Base-by-base conservation (phyloP, 2,888 invertebrate genomes). In the Amblyjoppa proteus region DNA sequence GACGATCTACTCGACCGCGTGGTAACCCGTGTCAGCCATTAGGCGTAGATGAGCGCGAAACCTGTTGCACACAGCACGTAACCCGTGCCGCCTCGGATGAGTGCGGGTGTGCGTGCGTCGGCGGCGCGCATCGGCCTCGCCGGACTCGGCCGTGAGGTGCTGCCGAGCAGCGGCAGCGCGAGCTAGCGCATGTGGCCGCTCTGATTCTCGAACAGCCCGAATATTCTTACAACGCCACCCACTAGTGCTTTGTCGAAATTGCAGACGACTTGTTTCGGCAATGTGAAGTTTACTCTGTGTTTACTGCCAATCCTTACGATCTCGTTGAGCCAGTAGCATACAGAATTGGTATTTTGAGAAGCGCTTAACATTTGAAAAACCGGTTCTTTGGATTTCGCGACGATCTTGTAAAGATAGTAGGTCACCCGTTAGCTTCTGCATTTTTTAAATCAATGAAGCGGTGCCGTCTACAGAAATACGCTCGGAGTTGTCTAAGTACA, bases 231-330 rank as follows among this genome's bases (percentile, higher is more conserved):
- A 31, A 86, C 56, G 13, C 85, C 80, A 31, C 87, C 85, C 31
- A 88, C 49, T 49, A 87, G 56, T 13, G 87, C 88, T 61, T 80
- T 80, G 56, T 87, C 85, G 9, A 87, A 88, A 58, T 86, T 83
- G 13, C 69, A 79, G 41, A 87, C 68, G n/a, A 88, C 85, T 71
- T 81, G 64, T 45, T 69, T 66, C 34, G 81, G 84, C 68, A 76
- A 51, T 11, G 87, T 86, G 70, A 87, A 88, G 28, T 69, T 83
- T n/a, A 49, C 20, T 61, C 79, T 86, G 20, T 80, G 53, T 38
- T 45, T 76, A 7, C 9, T 38, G 45, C 87, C 86, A 31, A 83
- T 80, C 9, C 86, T 70, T 13, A 86, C 28, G 69, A 88, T 79
- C 51, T 88, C 87, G 13, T 51, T 53, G n/a, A 88, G 41, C 83